phyloP scores from a whole-genome alignment of 2,113 vertebrate species.

The Thymallus thymallus region DNA sequence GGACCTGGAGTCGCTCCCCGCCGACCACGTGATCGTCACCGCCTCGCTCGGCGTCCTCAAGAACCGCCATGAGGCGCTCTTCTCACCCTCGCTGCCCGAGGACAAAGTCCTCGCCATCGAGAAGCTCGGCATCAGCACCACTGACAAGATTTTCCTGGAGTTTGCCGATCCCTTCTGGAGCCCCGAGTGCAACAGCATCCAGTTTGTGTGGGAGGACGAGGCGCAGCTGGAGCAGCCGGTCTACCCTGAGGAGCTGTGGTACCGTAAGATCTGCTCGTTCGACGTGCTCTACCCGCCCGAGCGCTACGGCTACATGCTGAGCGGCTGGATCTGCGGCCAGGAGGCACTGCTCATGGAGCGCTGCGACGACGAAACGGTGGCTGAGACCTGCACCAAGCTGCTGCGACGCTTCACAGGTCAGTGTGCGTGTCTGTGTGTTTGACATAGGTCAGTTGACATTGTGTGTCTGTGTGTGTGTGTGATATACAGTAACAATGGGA shows the following conservation, averaged over 20 bases:
- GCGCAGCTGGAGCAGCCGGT: slow-evolving; percentile 85
- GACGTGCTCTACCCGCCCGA: slow-evolving; percentile 94
- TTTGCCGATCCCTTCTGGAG: slow-evolving; percentile 97
- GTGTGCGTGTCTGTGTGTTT: no score
- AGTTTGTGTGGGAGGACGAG: slow-evolving; percentile 98
- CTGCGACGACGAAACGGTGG: slow-evolving; percentile 91
- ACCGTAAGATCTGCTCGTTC: slow-evolving; percentile 97
- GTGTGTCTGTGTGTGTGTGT: no score
- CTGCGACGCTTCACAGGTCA: slow-evolving; percentile 94
- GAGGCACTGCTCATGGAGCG: slow-evolving; percentile 95
- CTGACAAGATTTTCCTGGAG: slow-evolving; percentile 97
- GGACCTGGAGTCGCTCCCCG: slow-evolving; percentile 89
- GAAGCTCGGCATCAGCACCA: slow-evolving; percentile 95
- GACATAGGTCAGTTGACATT: no score
- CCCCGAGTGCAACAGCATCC: slow-evolving; percentile 96
- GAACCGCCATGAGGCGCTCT: slow-evolving; percentile 86
- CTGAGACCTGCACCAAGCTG: slow-evolving; percentile 94
- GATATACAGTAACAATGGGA: no score
- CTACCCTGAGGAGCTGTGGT: slow-evolving; percentile 94
- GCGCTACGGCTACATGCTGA: slow-evolving; percentile 93
- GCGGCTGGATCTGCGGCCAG: slow-evolving; percentile 97
- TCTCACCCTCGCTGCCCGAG: slow-evolving; percentile 84
- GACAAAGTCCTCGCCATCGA: slow-evolving; percentile 94
- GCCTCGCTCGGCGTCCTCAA: slow-evolving; percentile 93
- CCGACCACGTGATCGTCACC: slow-evolving; percentile 94